Percentiles rank a stretch among this genome's conserved stretches.
phyloP scores from a whole-genome alignment of 2,888 invertebrate species.

The Drosophila buzzatii region DNA sequence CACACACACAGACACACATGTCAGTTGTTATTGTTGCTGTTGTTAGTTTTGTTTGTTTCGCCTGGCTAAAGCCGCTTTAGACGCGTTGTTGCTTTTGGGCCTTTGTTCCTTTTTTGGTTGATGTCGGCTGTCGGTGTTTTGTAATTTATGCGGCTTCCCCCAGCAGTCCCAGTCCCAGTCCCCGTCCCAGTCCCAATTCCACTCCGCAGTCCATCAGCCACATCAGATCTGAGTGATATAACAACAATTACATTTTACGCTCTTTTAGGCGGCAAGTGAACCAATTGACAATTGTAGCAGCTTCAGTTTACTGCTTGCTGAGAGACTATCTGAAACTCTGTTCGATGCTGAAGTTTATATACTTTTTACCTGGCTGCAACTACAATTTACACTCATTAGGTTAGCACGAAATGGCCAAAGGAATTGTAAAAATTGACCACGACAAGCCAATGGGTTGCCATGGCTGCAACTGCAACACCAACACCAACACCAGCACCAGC shows the following conservation, averaged over 20 bases:
- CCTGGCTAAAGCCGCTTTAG: slow-evolving; percentile 69
- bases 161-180: neutral
- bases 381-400: slow-evolving; percentile 12
- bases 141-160: slow-evolving; percentile 80
- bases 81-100: slow-evolving; percentile 58
- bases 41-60: slow-evolving; percentile 67
- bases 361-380: neutral
- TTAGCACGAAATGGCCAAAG: neutral
- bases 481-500: slow-evolving; percentile 45
- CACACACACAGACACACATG: slow-evolving; percentile 20
- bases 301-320: no score
- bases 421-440: slow-evolving; percentile 16
- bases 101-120: slow-evolving; percentile 55
- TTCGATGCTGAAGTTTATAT: neutral
- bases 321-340: neutral
- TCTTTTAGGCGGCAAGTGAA: neutral
- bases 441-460: slow-evolving; percentile 55
- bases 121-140: slow-evolving; percentile 65
- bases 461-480: slow-evolving; percentile 41
- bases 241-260: slow-evolving; percentile 53
- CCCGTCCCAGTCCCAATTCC: neutral
- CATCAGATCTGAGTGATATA: slow-evolving; percentile 33
- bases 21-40: slow-evolving; percentile 37
- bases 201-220: slow-evolving; percentile 5
- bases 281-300: neutral